Evolutionary conservation across 2,888 invertebrate species (phyloP).

Genomic region (Argyra leucocephala): DNA sequence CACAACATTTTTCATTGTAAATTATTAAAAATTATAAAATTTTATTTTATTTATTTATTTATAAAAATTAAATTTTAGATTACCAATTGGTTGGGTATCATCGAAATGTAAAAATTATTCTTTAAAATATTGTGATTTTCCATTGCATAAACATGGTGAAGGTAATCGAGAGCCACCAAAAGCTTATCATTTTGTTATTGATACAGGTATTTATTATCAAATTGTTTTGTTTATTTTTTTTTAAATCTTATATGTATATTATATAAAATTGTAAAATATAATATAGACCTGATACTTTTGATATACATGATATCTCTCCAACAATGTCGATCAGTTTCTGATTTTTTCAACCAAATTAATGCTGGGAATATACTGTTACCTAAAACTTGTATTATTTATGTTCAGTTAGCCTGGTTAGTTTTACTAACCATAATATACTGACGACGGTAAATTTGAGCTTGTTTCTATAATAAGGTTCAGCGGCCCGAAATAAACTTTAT

Average conservation of each 20-base stretch:
- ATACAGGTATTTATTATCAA: constrained; percentile 45
- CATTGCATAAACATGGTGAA: constrained; percentile 55
- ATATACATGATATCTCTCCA: background rate
- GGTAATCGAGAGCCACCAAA: constrained; percentile 46
- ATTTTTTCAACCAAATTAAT: constrained; percentile 11
- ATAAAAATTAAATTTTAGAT: constrained; percentile 38
- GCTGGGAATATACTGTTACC: too few relatives aligned
- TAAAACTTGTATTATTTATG: too few relatives aligned
- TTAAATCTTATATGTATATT: too few relatives aligned
- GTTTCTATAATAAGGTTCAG: too few relatives aligned
- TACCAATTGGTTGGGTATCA: constrained; percentile 55
- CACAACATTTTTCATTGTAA: constrained; percentile 52
- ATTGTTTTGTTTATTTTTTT: background rate
- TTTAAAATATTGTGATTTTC: constrained; percentile 46
- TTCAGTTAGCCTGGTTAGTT: too few relatives aligned
- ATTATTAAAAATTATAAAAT: constrained; percentile 21
- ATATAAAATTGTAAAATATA: background rate
- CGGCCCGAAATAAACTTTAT: too few relatives aligned
- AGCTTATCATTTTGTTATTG: constrained; percentile 54
- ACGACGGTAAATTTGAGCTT: too few relatives aligned
- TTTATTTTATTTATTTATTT: background rate
- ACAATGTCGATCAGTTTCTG: background rate
- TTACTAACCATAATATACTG: too few relatives aligned
- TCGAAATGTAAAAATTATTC: constrained; percentile 39
- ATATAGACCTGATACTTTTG: background rate